Evolutionary conservation across 2,888 invertebrate species (phyloP).

Genomic region (Buathra laborator): DNA sequence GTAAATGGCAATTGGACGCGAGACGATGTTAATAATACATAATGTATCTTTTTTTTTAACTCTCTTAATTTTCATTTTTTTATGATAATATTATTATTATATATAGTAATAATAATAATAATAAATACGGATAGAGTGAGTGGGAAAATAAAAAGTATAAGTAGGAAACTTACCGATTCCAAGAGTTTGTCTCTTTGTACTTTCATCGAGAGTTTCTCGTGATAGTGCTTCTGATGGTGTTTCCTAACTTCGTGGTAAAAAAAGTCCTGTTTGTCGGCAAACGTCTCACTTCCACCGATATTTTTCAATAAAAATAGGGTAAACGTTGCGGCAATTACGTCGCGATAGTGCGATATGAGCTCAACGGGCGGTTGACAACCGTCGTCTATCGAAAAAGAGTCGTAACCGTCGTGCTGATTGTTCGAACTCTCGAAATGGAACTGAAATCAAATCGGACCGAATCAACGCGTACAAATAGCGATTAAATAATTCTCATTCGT

Average conservation of each 20-base stretch:
- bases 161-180: constrained; percentile 88
- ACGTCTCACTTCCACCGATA: constrained; percentile 97
- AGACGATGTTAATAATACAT: too few relatives aligned
- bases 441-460: constrained; percentile 83
- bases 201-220: constrained; percentile 94
- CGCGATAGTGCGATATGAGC: constrained; percentile 93
- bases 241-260: constrained; percentile 92
- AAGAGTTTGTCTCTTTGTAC: constrained; percentile 93
- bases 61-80: too few relatives aligned
- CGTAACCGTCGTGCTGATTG: constrained; percentile 86
- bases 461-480: background rate
- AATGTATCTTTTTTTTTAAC: background rate
- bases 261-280: constrained; percentile 92
- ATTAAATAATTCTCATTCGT: constrained; percentile 2
- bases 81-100: background rate
- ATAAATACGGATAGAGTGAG: background rate
- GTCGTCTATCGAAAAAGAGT: constrained; percentile 94
- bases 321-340: constrained; percentile 97
- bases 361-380: constrained; percentile 95
- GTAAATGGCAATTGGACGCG: too few relatives aligned
- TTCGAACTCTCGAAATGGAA: constrained; percentile 88
- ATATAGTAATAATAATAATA: background rate
- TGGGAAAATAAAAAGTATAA: background rate
- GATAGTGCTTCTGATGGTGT: constrained; percentile 94
- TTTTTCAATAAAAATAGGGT: constrained; percentile 96